phyloP scores from a whole-genome alignment of 2,113 vertebrate species.

The Cebus imitator region DNA sequence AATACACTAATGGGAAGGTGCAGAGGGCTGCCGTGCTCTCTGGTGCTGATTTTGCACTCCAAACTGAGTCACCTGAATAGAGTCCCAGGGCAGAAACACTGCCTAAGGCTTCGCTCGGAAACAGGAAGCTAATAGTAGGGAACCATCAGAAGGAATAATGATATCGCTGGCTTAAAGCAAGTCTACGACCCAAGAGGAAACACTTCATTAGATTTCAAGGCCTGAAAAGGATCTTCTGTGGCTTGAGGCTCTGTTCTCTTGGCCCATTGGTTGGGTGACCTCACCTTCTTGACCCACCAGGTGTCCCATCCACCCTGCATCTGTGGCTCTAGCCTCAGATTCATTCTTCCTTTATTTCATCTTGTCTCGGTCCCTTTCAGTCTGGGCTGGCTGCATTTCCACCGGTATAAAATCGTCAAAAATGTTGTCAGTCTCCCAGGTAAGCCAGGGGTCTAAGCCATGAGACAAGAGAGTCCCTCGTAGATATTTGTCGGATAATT shows the following conservation, averaged over 20 bases:
- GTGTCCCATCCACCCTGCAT: no score
- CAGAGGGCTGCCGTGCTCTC: neutral
- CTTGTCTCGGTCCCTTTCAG: neutral
- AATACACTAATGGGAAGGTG: neutral
- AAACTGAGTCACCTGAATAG: neutral
- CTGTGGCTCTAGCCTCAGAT: neutral
- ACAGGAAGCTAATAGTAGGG: neutral
- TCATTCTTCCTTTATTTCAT: neutral
- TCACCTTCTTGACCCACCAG: neutral
- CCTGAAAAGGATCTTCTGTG: neutral
- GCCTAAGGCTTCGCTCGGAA: neutral
- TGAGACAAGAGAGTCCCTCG: neutral
- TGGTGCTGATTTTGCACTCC: neutral
- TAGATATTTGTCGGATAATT: neutral
- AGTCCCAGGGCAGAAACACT: neutral
- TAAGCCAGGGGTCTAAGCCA: neutral
- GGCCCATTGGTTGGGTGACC: neutral
- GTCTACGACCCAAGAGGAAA: neutral
- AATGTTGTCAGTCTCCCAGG: neutral
- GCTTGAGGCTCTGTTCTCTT: neutral
- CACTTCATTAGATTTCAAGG: neutral
- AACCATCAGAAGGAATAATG: neutral
- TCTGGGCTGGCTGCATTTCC: neutral
- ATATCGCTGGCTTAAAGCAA: neutral
- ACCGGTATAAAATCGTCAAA: neutral